phyloP scores from a whole-genome alignment of 2,797 vertebrate species.

The Mallotus villosus region DNA sequence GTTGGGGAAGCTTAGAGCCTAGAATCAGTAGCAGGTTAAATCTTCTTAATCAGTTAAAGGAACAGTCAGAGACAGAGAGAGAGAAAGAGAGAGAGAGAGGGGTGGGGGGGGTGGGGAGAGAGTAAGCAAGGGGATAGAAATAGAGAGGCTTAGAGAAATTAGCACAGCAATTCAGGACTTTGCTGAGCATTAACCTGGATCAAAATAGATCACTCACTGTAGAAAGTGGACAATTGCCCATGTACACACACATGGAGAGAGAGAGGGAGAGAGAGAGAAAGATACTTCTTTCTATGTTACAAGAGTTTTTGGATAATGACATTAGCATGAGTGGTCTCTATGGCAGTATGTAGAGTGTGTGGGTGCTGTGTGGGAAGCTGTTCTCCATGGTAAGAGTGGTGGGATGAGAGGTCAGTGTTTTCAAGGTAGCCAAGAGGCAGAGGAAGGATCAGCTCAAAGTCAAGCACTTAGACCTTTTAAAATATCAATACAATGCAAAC shows the following conservation, averaged over 20 bases:
- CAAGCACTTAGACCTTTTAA: neutral
- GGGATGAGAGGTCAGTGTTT: constrained; percentile 20
- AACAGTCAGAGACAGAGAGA: neutral
- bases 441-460: neutral
- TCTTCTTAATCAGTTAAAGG: constrained; percentile 66
- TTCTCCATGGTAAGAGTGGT: constrained; percentile 39
- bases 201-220: constrained; percentile 62
- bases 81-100: neutral
- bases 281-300: neutral
- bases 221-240: constrained; percentile 57
- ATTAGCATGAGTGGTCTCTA: neutral
- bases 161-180: constrained; percentile 55
- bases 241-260: constrained; percentile 32
- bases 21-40: constrained; percentile 45
- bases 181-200: constrained; percentile 62
- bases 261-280: neutral
- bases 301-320: neutral
- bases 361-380: neutral
- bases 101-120: neutral
- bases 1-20: constrained; percentile 45
- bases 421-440: neutral
- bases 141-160: constrained; percentile 40
- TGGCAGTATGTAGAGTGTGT: neutral
- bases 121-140: constrained; percentile 16
- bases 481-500: neutral